A percentile compares a stretch with the other conserved stretches of the same genome.
Conservation (phyloP, 2,888 invertebrate species). For the Erannis defoliaria region DNA sequence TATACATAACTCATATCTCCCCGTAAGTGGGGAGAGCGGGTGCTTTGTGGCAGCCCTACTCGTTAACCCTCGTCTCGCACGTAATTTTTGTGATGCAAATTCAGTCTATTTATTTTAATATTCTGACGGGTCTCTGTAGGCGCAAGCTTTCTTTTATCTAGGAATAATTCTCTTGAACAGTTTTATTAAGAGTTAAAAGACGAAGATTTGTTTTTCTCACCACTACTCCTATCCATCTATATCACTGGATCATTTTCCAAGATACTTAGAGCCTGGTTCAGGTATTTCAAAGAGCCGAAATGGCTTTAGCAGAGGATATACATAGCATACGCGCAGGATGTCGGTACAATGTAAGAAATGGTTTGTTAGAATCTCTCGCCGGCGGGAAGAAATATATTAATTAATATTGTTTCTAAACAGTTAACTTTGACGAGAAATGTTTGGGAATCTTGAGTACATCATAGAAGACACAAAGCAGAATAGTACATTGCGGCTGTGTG, state of each 20-base stretch:
- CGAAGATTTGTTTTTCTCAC: background rate
- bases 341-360: background rate
- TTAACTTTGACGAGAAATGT: background rate
- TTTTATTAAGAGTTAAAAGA: too few relatives aligned
- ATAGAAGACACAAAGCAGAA: background rate
- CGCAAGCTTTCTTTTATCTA: slow-evolving; percentile 12
- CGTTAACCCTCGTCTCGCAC: slow-evolving; percentile 39
- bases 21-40: slow-evolving; percentile 31
- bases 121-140: slow-evolving; percentile 11
- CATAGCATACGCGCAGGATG: background rate
- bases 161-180: slow-evolving; percentile 10
- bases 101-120: slow-evolving; percentile 39
- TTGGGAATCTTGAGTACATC: background rate
- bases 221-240: background rate
- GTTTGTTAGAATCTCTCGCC: background rate
- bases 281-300: background rate
- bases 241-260: background rate
- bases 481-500: background rate
- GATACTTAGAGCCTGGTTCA: background rate
- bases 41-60: slow-evolving; percentile 37
- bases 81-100: slow-evolving; percentile 43
- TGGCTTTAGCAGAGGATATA: background rate
- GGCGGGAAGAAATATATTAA: too few relatives aligned
- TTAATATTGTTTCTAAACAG: too few relatives aligned
- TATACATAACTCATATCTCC: slow-evolving; percentile 39